A percentile compares a stretch with the other conserved stretches of the same genome.
phyloP scores from a whole-genome alignment of 1,140 invertebrate genomes.

The Portunus trituberculatus region DNA sequence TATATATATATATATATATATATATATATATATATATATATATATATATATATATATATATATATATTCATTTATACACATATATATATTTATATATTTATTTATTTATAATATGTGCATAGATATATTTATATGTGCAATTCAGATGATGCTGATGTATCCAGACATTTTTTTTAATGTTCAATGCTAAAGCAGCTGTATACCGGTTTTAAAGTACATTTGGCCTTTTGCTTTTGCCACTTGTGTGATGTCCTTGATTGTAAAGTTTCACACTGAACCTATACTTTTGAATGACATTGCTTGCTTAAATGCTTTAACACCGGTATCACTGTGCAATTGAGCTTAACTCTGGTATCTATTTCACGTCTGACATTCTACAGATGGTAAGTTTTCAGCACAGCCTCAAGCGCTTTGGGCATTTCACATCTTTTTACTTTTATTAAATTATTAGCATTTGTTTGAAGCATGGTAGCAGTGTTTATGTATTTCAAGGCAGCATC shows the following conservation, averaged over 20 bases:
- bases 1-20: slow-evolving; percentile 48
- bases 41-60: slow-evolving; percentile 46
- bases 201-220: slow-evolving; percentile 73
- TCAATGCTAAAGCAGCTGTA: slow-evolving; percentile 71
- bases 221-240: slow-evolving; percentile 60
- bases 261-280: not conserved
- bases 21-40: slow-evolving; percentile 43
- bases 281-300: slow-evolving; percentile 37
- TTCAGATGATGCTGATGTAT: slow-evolving; percentile 67
- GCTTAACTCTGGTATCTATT: slow-evolving; percentile 75
- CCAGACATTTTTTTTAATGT: slow-evolving; percentile 64
- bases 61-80: slow-evolving; percentile 38
- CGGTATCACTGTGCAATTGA: slow-evolving; percentile 69
- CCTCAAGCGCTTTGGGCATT: slow-evolving; percentile 69
- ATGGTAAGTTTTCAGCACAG: slow-evolving; percentile 72
- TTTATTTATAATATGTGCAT: slow-evolving; percentile 35
- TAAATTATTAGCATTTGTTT: slow-evolving; percentile 64
- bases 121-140: not conserved
- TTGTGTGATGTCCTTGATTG: slow-evolving; percentile 33
- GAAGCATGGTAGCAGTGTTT: slow-evolving; percentile 67
- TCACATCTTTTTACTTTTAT: slow-evolving; percentile 36
- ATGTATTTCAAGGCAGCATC: slow-evolving; percentile 45
- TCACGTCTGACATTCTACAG: slow-evolving; percentile 75
- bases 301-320: slow-evolving; percentile 73
- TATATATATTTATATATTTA: slow-evolving; percentile 43